Percentiles rank a stretch among this genome's conserved stretches.
phyloP scores from a whole-genome alignment of 2,888 invertebrate species.

The Rutpela maculata region DNA sequence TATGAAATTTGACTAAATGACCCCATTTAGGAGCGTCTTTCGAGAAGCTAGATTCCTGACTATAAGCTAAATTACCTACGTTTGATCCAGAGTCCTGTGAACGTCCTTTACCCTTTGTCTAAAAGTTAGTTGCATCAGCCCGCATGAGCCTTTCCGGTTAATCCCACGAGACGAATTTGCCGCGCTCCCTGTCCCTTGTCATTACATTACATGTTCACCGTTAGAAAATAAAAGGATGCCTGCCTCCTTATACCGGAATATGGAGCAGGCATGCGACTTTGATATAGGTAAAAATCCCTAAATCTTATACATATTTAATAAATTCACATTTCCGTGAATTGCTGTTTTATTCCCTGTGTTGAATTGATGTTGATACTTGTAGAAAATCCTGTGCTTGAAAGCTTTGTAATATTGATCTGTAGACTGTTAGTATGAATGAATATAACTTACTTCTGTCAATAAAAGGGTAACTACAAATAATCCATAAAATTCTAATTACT shows the following conservation, averaged over 20 bases:
- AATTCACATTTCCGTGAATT: neutral
- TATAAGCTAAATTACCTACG: slow-evolving; percentile 23
- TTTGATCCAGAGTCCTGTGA: slow-evolving; percentile 17
- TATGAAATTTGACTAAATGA: too few species aligned
- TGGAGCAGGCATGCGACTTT: slow-evolving; percentile 16
- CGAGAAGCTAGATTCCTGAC: too few species aligned
- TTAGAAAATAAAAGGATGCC: slow-evolving; percentile 25
- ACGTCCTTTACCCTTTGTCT: slow-evolving; percentile 21
- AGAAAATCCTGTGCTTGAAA: neutral
- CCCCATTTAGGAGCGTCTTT: too few species aligned
- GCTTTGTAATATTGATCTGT: neutral
- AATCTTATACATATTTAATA: slow-evolving; percentile 28
- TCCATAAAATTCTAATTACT: too few species aligned
- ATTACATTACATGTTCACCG: slow-evolving; percentile 30
- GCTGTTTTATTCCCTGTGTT: neutral
- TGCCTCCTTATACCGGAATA: neutral
- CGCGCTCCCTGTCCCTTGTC: slow-evolving; percentile 32
- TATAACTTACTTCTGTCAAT: neutral
- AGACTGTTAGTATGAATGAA: neutral
- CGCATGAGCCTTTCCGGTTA: slow-evolving; percentile 33
- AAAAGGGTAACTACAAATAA: too few species aligned
- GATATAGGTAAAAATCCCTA: slow-evolving; percentile 28
- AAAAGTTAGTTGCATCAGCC: slow-evolving; percentile 16
- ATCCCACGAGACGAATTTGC: slow-evolving; percentile 35
- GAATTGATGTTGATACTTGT: neutral